Evolutionary conservation across 2,888 invertebrate genomes (phyloP), one percentile per base, ranked within the genome.

Genomic region (Ferdinandea cuprea): DNA sequence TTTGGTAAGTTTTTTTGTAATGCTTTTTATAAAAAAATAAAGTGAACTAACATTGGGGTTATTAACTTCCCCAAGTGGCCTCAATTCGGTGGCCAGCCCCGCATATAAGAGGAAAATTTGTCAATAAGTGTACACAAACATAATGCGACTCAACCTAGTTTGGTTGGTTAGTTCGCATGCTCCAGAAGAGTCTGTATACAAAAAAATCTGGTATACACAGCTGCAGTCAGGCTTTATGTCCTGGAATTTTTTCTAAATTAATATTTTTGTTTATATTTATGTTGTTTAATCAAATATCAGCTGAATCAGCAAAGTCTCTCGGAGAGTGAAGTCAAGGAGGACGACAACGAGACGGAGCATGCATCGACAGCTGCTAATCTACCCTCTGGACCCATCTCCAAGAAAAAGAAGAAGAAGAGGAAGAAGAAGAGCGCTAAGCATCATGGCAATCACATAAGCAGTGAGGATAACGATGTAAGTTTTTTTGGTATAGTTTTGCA

Each of bases 301-400:
- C 89, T 95, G 68, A 94, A 94, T 89, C 93, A 94, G 87, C 93
- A 93, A 86, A 93, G 93, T 46, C 92, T 93, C 86, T 94, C 94
- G 0, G 95, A 94, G 87, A 94, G 94, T 85, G 94, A 94, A 89
- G 93, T 93, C 5, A 94, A 94, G 88, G 94, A 94, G 87, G 94
- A 94, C 87, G 94, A 94, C 87, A 92, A 93, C 87, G 93, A 94
- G 87, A 93, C 93, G 28, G 93, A 94, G 86, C 91, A 91, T 86
- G 92, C 93, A 19, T 92, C 93, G 7, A 91, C 92, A 35, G 92
- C 93, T 9, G 91, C 92, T 85, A 92, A 92, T 35, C 50, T 87
- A 19, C 87, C 87, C 25, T 74, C 88, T 52, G 86, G 92, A 61
- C 92, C 92, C 76, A 91, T 92, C 32, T 90, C 91, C 2, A 92